Percentiles rank a stretch among this genome's conserved stretches.
Evolutionary conservation across 1,140 invertebrate genomes (phyloP).

Genomic region (Drosophila parabipectinata): DNA sequence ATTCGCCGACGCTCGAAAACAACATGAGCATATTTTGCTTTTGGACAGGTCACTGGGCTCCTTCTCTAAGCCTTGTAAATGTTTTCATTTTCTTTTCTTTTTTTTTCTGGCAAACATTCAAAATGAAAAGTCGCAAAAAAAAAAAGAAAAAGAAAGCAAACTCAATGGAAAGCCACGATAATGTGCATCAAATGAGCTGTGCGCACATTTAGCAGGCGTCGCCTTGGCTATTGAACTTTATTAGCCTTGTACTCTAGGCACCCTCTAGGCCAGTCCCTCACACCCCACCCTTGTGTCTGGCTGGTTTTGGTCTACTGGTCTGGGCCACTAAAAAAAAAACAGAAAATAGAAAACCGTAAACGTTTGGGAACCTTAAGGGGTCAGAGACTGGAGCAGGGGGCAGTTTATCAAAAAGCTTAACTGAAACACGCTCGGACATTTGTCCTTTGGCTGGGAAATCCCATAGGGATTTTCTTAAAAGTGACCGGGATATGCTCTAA

Average conservation of each 20-base stretch:
- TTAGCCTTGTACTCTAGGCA: slow-evolving; percentile 61
- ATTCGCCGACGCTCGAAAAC: slow-evolving; percentile 56
- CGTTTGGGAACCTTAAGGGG: slow-evolving; percentile 37
- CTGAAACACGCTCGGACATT: slow-evolving; percentile 61
- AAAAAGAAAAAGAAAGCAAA: slow-evolving; percentile 25
- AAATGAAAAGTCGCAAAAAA: slow-evolving; percentile 52
- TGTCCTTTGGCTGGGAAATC: slow-evolving; percentile 23
- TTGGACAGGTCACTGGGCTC: slow-evolving; percentile 48
- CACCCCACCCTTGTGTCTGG: slow-evolving; percentile 13
- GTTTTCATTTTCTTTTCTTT: slow-evolving; percentile 62
- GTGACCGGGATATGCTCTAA: slow-evolving; percentile 29
- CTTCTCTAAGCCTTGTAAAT: slow-evolving; percentile 64
- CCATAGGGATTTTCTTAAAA: slow-evolving; percentile 22
- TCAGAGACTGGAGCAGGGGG: slow-evolving; percentile 26
- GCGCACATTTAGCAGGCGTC: slow-evolving; percentile 78
- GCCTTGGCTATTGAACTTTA: slow-evolving; percentile 80
- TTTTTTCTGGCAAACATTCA: slow-evolving; percentile 66
- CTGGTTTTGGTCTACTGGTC: slow-evolving; percentile 45
- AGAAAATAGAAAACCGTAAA: slow-evolving; percentile 48
- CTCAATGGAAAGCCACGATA: slow-evolving; percentile 68
- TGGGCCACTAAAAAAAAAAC: slow-evolving; percentile 14
- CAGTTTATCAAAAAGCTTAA: slow-evolving; percentile 80
- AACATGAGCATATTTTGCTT: slow-evolving; percentile 64
- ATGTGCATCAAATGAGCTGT: slow-evolving; percentile 82
- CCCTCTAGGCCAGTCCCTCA: background rate